These are phyloP conservation scores for Acromyrmex charruanus DNA, from an alignment of 1,140 invertebrate species.

Conservation along the genomic window DNA sequence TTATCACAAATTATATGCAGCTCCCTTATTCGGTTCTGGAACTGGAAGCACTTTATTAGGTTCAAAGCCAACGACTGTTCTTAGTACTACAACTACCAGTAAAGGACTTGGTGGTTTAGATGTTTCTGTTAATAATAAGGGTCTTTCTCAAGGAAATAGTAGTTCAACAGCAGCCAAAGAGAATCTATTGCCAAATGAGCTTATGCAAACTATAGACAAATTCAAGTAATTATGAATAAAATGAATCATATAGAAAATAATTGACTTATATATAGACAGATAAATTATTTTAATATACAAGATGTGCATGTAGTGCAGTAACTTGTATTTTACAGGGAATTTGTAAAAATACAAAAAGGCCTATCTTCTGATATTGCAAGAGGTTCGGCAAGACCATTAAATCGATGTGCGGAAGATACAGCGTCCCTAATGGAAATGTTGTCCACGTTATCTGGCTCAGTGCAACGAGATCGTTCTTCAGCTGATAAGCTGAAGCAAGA, in stretches of 20 bases:
- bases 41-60: constrained; percentile 81
- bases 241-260: neutral
- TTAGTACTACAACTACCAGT: constrained; percentile 81
- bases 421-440: constrained; percentile 89
- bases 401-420: constrained; percentile 89
- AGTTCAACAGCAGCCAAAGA: constrained; percentile 90
- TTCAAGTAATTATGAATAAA: constrained; percentile 87
- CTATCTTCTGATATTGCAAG: constrained; percentile 93
- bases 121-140: constrained; percentile 87
- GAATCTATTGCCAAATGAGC: constrained; percentile 91
- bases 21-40: constrained; percentile 78
- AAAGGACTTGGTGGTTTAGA: constrained; percentile 90
- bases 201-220: constrained; percentile 87
- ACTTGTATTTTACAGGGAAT: constrained; percentile 89
- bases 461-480: constrained; percentile 89
- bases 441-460: constrained; percentile 88
- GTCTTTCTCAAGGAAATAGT: constrained; percentile 86
- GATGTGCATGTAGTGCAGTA: neutral
- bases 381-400: constrained; percentile 90
- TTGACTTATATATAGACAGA: neutral
- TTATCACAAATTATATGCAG: constrained; percentile 74
- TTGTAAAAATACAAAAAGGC: constrained; percentile 94
- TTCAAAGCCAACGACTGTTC: constrained; percentile 77
- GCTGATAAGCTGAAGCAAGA: constrained; percentile 92
- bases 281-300: neutral